These are phyloP conservation scores for Drosophila pseudoobscura DNA, from an alignment of 1,140 invertebrate genomes.

Conservation along the genomic window DNA sequence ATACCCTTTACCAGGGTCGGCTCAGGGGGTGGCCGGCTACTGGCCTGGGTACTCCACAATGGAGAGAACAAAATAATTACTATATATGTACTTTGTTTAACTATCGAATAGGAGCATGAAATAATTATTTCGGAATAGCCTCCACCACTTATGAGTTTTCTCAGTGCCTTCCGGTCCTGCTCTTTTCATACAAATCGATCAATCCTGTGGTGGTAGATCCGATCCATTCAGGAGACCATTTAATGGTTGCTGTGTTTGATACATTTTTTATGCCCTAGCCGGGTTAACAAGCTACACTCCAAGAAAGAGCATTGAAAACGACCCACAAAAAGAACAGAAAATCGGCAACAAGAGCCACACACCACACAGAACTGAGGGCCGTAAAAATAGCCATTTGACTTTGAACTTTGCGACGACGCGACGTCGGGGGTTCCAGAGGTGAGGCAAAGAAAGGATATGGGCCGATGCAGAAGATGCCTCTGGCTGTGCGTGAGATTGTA, in stretches of 20 bases:
- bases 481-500: slow-evolving; percentile 43
- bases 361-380: slow-evolving; percentile 38
- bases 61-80: too few species aligned
- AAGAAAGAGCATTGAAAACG: slow-evolving; percentile 27
- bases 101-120: too few species aligned
- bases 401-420: slow-evolving; percentile 62
- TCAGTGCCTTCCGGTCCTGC: background rate
- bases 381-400: slow-evolving; percentile 68
- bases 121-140: too few species aligned
- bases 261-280: background rate
- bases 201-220: background rate
- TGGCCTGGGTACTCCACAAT: too few species aligned
- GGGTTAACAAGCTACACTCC: background rate
- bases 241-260: too few species aligned
- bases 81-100: too few species aligned
- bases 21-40: too few species aligned
- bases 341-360: slow-evolving; percentile 9
- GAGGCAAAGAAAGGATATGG: slow-evolving; percentile 40
- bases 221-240: too few species aligned
- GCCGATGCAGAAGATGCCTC: slow-evolving; percentile 24
- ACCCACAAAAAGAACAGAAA: slow-evolving; percentile 34
- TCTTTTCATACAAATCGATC: background rate
- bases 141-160: background rate
- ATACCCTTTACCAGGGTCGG: background rate
- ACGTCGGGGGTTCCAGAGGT: slow-evolving; percentile 9